Conservation (phyloP, 1,140 invertebrate genomes). For the Laupala kohalensis region DNA sequence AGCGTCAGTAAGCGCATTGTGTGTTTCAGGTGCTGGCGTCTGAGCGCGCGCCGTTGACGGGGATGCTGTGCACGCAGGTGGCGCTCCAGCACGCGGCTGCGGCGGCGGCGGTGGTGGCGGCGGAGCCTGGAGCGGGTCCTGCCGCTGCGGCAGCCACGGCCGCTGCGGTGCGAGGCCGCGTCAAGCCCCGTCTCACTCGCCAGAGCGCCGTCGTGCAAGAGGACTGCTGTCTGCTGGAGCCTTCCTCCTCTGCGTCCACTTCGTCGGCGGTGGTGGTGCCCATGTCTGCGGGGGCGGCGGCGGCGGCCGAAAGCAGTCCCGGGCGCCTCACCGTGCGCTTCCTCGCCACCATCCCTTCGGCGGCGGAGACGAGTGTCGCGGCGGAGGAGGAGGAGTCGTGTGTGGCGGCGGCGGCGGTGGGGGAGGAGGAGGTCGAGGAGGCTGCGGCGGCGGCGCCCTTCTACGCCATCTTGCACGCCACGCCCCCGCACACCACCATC, state of each 20-base stretch:
- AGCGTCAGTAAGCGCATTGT: too few relatives aligned
- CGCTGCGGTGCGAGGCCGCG: constrained; percentile 67
- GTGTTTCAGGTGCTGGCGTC: constrained; percentile 7
- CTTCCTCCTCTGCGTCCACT: constrained; percentile 14
- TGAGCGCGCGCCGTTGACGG: constrained; percentile 23
- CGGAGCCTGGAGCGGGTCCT: constrained; percentile 37
- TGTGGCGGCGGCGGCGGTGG: constrained; percentile 11
- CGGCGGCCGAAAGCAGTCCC: constrained; percentile 49
- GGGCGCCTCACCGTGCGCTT: constrained; percentile 46
- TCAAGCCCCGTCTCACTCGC: constrained; percentile 58
- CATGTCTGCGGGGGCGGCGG: constrained; percentile 20
- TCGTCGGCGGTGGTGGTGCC: constrained; percentile 13
- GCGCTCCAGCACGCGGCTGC: constrained; percentile 26
- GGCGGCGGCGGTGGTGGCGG: constrained; percentile 11
- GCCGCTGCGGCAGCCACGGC: constrained; percentile 71
- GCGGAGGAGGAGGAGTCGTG: constrained; percentile 43
- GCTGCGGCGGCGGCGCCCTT: background rate
- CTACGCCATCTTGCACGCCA: constrained; percentile 5
- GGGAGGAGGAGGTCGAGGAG: background rate
- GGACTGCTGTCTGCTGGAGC: constrained; percentile 22
- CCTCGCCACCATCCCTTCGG: constrained; percentile 66
- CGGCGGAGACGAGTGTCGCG: constrained; percentile 61
- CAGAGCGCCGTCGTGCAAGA: constrained; percentile 52
- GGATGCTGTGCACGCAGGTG: constrained; percentile 27
- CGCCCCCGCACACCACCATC: background rate